phyloP scores from a whole-genome alignment of 37 sponge, comb jelly and placozoan species.

The Chondrosia reniformis region DNA sequence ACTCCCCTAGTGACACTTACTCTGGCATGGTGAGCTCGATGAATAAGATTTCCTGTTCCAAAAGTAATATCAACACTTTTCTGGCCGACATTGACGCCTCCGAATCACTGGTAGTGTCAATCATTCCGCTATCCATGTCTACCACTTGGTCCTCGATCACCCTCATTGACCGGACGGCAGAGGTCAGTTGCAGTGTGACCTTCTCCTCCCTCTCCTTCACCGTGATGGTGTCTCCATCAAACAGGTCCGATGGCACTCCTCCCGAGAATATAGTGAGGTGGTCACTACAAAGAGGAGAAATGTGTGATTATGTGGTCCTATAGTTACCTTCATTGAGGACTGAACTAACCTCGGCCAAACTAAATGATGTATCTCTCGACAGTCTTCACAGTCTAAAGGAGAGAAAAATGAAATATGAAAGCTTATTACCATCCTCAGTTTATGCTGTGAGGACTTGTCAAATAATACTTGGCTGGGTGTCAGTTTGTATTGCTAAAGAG shows the following conservation, averaged over 20 bases:
- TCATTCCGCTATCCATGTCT: slow-evolving; percentile 79
- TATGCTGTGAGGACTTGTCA: too few species aligned
- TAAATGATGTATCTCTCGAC: slow-evolving; percentile 32
- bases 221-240: slow-evolving; percentile 62
- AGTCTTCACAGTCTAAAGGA: slow-evolving; percentile 16
- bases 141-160: slow-evolving; percentile 54
- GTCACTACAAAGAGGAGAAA: slow-evolving; percentile 29
- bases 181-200: slow-evolving; percentile 62
- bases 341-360: slow-evolving; percentile 65
- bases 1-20: slow-evolving; percentile 57
- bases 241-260: slow-evolving; percentile 45
- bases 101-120: slow-evolving; percentile 33
- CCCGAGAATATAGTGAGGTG: slow-evolving; percentile 63
- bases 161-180: slow-evolving; percentile 59
- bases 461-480: too few species aligned
- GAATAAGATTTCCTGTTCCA: slow-evolving; percentile 77
- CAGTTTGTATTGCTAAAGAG: too few species aligned
- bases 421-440: too few species aligned
- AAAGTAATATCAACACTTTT: slow-evolving; percentile 59
- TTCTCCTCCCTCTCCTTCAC: slow-evolving; percentile 36
- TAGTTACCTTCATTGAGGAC: background rate
- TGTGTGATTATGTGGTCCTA: too few species aligned
- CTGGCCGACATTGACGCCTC: slow-evolving; percentile 14
- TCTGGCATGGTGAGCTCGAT: slow-evolving; percentile 64
- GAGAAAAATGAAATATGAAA: too few species aligned